Conservation (phyloP, 2,113 vertebrate species). For the Indicator indicator region DNA sequence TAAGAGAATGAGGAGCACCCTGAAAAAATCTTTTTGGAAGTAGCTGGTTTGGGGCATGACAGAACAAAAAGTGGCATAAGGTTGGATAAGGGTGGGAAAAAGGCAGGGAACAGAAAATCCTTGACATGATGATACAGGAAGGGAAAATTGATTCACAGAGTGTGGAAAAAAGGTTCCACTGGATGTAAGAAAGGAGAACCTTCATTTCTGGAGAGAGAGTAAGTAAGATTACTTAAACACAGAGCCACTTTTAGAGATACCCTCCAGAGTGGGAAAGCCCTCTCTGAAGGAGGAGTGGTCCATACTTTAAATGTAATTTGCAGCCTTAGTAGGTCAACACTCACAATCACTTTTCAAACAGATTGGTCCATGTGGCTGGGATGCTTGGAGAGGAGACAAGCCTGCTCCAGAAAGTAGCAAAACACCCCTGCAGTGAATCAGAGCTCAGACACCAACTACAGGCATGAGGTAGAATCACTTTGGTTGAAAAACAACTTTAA, state of each 20-base stretch:
- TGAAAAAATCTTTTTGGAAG: not conserved
- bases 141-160: not conserved
- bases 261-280: not conserved
- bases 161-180: not conserved
- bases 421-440: accelerated
- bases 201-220: not conserved
- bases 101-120: not conserved
- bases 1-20: not conserved
- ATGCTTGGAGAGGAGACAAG: not conserved
- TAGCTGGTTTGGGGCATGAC: accelerated
- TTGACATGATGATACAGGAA: not conserved
- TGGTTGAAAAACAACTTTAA: no score
- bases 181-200: not conserved
- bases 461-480: not conserved
- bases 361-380: not conserved
- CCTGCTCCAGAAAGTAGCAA: not conserved
- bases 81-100: not conserved
- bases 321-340: not conserved
- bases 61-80: not conserved
- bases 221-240: not conserved
- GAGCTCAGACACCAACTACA: not conserved
- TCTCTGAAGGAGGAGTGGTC: not conserved
- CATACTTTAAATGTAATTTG: not conserved
- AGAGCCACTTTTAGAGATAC: not conserved
- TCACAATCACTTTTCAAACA: not conserved